Conservation (phyloP, 2,888 invertebrate genomes). For the Aphrophora alni region DNA sequence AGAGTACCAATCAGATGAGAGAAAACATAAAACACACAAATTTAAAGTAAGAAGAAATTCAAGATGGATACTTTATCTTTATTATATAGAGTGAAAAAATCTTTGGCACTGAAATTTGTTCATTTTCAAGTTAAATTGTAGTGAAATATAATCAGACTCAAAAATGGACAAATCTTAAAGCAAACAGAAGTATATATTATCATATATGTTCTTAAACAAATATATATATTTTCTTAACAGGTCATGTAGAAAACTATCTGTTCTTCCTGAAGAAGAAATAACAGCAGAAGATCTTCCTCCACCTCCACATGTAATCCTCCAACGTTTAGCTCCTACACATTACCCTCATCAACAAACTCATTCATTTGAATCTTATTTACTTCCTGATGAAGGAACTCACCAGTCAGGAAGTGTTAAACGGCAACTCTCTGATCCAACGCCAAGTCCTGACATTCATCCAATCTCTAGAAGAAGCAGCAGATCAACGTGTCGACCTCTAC, state of each 20-base stretch:
- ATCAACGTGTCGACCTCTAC: slow-evolving; percentile 46
- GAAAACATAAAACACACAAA: too few relatives aligned
- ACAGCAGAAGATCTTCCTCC: slow-evolving; percentile 19
- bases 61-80: too few relatives aligned
- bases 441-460: slow-evolving; percentile 30
- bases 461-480: slow-evolving; percentile 30
- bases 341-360: slow-evolving; percentile 44
- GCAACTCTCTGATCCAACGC: slow-evolving; percentile 48
- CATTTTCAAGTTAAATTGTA: too few relatives aligned
- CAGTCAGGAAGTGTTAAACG: slow-evolving; percentile 37
- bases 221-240: slow-evolving; percentile 34
- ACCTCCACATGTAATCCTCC: background rate
- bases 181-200: too few relatives aligned
- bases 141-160: too few relatives aligned
- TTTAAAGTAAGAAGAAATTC: too few relatives aligned
- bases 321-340: slow-evolving; percentile 39
- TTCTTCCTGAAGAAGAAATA: slow-evolving; percentile 47
- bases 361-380: slow-evolving; percentile 48
- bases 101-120: too few relatives aligned
- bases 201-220: too few relatives aligned
- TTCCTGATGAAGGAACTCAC: slow-evolving; percentile 4
- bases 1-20: too few relatives aligned
- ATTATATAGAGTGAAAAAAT: too few relatives aligned
- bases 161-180: too few relatives aligned
- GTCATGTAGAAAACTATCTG: slow-evolving; percentile 49